A percentile compares a stretch with the other conserved stretches of the same genome.
Evolutionary conservation across 2,888 invertebrate species (phyloP).

Genomic region (Agrenia bidenticulata): DNA sequence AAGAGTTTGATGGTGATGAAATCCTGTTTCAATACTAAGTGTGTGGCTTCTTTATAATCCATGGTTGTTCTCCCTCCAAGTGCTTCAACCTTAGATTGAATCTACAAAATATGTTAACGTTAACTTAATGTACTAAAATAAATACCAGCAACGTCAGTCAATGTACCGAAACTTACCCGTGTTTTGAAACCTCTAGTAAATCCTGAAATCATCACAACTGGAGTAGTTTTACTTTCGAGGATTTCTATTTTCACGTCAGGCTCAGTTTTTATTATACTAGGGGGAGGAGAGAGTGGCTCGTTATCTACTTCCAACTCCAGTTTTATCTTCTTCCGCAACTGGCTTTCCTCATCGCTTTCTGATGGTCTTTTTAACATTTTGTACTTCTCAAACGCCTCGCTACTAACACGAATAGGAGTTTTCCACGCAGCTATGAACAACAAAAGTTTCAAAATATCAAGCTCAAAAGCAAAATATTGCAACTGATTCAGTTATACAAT

Average conservation of each 20-base stretch:
- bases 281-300: constrained; percentile 21
- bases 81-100: constrained; percentile 25
- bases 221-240: background rate
- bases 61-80: constrained; percentile 43
- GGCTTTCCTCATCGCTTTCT: constrained; percentile 10
- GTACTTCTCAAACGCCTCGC: constrained; percentile 80
- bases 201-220: constrained; percentile 34
- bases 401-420: constrained; percentile 84
- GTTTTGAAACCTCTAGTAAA: constrained; percentile 31
- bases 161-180: constrained; percentile 11
- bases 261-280: background rate
- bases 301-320: constrained; percentile 28
- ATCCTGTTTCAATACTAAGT: constrained; percentile 40
- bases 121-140: too few species aligned
- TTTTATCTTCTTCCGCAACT: constrained; percentile 10
- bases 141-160: too few species aligned
- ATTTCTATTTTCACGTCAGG: background rate
- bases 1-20: constrained; percentile 43
- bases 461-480: background rate
- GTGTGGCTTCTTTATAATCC: constrained; percentile 42
- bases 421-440: constrained; percentile 81
- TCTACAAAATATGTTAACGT: background rate
- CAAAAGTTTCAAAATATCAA: background rate
- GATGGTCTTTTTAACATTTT: constrained; percentile 63
- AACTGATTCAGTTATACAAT: constrained; percentile 25